Evolutionary conservation across 1,140 invertebrate genomes (phyloP).

Genomic region (Psix sp.): DNA sequence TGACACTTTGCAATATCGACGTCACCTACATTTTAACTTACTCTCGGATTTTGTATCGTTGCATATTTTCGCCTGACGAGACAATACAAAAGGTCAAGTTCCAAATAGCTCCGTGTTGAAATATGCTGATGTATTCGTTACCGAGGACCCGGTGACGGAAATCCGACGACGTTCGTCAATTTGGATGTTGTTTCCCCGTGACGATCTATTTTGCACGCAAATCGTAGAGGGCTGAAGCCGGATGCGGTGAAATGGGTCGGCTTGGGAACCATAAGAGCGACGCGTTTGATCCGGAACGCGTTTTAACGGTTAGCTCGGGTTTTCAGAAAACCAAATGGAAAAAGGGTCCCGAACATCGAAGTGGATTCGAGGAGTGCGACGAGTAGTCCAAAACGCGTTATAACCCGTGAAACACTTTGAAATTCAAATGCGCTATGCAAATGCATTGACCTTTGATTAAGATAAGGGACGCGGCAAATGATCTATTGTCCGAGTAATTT

Average conservation of each 20-base stretch:
- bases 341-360: slow-evolving; percentile 20
- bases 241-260: slow-evolving; percentile 34
- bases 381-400: slow-evolving; percentile 34
- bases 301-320: slow-evolving; percentile 41
- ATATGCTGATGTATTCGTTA: slow-evolving; percentile 60
- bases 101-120: slow-evolving; percentile 41
- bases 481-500: no score
- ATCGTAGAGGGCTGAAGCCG: slow-evolving; percentile 29
- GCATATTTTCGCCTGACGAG: slow-evolving; percentile 13
- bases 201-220: slow-evolving; percentile 55
- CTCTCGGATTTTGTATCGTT: slow-evolving; percentile 1
- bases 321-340: slow-evolving; percentile 43
- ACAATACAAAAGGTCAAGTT: slow-evolving; percentile 59
- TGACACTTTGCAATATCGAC: no score
- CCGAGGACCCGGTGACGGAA: slow-evolving; percentile 40
- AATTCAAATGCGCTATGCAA: slow-evolving; percentile 49
- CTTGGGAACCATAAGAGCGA: slow-evolving; percentile 1
- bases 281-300: slow-evolving; percentile 41
- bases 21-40: background rate
- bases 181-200: slow-evolving; percentile 52
- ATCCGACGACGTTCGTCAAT: slow-evolving; percentile 61
- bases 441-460: slow-evolving; percentile 47
- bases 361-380: slow-evolving; percentile 29
- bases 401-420: slow-evolving; percentile 48
- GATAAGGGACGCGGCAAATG: slow-evolving; percentile 21